Base-by-base conservation (phyloP, 2,113 vertebrate species). In the Willisornis vidua region DNA sequence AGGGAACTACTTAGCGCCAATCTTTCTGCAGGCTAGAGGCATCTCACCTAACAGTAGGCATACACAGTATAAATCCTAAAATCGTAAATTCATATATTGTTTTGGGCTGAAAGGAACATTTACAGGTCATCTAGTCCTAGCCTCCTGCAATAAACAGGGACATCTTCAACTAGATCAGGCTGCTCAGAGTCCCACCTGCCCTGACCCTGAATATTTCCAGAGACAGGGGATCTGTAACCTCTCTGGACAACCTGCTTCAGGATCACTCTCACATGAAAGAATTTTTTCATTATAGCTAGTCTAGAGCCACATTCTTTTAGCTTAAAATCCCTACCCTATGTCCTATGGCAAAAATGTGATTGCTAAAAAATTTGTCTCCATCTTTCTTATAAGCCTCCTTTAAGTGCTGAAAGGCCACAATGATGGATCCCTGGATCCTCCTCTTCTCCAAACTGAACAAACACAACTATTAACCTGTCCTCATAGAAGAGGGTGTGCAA, bases 251-350 rank as follows among this genome's bases (percentile, higher is more conserved):
- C 18, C 9, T 66, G 8, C 8, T 5, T 4, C 14, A 17, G 12
- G 12, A 31, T 17, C 41, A 57, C 3, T 1, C 6, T 14, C 1
- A 1, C 1, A 20, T 19, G 12, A 35, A 82, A 67, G 3, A 62
- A 51, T 57, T 51, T 82, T 24, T 73, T 78, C 12, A 22, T 51
- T 39, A 16, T 10, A 59, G 12, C 7, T 45, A 29, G 3, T 16
- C 7, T 49, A 29, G 52, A 66, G 51, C 12, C 16, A 4, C 11
- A 17, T 11, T 52, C 2, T 48, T 37, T 39, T 23, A 24, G 7
- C n/a, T 45, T 45, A 67, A 81, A 72, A 28, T 1, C 6, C 49
- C 45, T 54, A n/a, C 6, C 5, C 7, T 46, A 49, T 72, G 11
- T 59, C 24, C 13, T 22, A 41, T 55, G 11, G 31, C 16, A 76